These are phyloP conservation scores for Drosophila persimilis DNA, from an alignment of 1,140 invertebrate species.

Conservation along the genomic window DNA sequence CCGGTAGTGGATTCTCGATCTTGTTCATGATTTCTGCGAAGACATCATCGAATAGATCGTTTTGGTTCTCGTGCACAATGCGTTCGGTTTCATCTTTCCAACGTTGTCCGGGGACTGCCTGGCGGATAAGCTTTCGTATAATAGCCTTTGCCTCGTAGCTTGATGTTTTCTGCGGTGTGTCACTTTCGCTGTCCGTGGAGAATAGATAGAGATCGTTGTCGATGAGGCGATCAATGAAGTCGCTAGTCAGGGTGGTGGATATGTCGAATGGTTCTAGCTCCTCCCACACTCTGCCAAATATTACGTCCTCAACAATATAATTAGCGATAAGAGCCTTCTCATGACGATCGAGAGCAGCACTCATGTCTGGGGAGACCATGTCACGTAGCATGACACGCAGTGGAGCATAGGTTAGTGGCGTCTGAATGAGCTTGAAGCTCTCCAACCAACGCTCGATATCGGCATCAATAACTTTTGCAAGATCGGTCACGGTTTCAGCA, in stretches of 20 bases:
- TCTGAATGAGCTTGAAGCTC: conserved; percentile 76
- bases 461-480: conserved; percentile 86
- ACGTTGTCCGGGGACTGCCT: conserved; percentile 63
- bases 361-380: conserved; percentile 53
- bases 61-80: conserved; percentile 45
- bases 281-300: conserved; percentile 46
- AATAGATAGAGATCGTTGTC: conserved; percentile 68
- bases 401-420: conserved; percentile 82
- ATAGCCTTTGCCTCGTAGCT: conserved; percentile 55
- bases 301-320: conserved; percentile 65
- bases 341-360: conserved; percentile 15
- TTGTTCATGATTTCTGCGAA: conserved; percentile 24
- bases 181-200: conserved; percentile 64
- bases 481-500: conserved; percentile 83
- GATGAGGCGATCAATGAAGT: conserved; percentile 67
- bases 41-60: conserved; percentile 53
- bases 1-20: conserved; percentile 1
- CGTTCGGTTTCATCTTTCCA: conserved; percentile 63
- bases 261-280: conserved; percentile 61
- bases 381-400: conserved; percentile 44
- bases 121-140: conserved; percentile 63
- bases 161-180: conserved; percentile 5
- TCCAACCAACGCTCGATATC: conserved; percentile 81
- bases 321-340: conserved; percentile 46
- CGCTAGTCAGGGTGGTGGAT: conserved; percentile 25